Evolutionary conservation across 2,888 invertebrate species (phyloP).

Genomic region (Spilarctia lutea): DNA sequence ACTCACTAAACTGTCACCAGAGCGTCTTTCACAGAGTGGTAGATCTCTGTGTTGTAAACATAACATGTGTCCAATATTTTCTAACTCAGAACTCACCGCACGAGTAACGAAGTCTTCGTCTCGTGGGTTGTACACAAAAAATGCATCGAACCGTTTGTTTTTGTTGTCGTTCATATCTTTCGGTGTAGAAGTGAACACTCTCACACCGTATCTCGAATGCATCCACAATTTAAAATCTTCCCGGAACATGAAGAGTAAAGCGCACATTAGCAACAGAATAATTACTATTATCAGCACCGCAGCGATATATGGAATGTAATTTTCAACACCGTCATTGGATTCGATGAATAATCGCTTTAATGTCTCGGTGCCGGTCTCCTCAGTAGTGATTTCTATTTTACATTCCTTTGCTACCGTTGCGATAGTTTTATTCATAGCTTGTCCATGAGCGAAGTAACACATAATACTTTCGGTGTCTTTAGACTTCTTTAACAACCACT

Average conservation of each 20-base stretch:
- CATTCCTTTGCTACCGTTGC: conserved; percentile 84
- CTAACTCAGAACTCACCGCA: conserved; percentile 90
- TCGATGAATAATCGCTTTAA: conserved; percentile 87
- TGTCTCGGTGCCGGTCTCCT: conserved; percentile 87
- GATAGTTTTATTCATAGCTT: conserved; percentile 83
- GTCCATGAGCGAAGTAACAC: conserved; percentile 87
- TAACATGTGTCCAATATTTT: conserved; percentile 88
- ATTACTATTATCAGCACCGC: conserved; percentile 90
- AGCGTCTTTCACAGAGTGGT: conserved; percentile 86
- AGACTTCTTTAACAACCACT: conserved; percentile 90
- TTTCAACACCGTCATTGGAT: conserved; percentile 88
- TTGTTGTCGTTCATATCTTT: conserved; percentile 85
- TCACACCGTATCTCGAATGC: conserved; percentile 91
- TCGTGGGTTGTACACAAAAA: conserved; percentile 94
- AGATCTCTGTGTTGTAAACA: conserved; percentile 90
- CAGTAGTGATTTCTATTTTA: conserved; percentile 88
- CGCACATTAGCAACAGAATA: conserved; percentile 89
- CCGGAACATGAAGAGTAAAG: conserved; percentile 90
- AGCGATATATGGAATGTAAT: conserved; percentile 91
- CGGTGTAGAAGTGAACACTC: conserved; percentile 89
- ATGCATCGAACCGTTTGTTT: conserved; percentile 94
- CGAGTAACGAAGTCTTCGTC: conserved; percentile 91
- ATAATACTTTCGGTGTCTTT: conserved; percentile 89
- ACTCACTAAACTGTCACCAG: conserved; percentile 84
- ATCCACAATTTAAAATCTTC: conserved; percentile 93